Evolutionary conservation across 2,888 invertebrate genomes (phyloP).

Genomic region (Malachius bipustulatus): DNA sequence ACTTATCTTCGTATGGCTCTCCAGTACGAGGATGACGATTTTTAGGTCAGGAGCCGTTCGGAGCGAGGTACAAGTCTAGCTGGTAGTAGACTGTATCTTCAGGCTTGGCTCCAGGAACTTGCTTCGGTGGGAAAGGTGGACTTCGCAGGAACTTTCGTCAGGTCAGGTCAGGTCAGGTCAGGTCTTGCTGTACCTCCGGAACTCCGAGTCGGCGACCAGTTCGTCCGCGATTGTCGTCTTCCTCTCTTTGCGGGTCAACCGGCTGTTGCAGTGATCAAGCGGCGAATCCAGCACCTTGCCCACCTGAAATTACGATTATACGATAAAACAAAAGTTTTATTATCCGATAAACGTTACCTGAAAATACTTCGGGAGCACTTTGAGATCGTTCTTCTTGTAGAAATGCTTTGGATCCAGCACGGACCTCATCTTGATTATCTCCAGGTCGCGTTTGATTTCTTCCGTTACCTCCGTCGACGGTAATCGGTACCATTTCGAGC

Average conservation of each 20-base stretch:
- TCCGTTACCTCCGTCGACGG: conserved; percentile 82
- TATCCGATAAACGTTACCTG: too few relatives aligned
- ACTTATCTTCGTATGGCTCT: too few relatives aligned
- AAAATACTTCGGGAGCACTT: conserved; percentile 84
- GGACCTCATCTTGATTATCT: conserved; percentile 85
- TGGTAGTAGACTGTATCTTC: conserved; percentile 54
- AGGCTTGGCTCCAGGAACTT: conserved; percentile 68
- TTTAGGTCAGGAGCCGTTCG: too few relatives aligned
- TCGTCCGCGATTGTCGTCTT: conserved; percentile 90
- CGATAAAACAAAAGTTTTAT: too few relatives aligned
- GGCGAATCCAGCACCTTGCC: conserved; percentile 75
- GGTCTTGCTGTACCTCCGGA: conserved; percentile 69
- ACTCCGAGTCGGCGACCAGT: conserved; percentile 76
- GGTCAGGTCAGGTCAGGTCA: too few relatives aligned
- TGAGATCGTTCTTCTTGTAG: conserved; percentile 85
- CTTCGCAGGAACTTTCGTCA: too few relatives aligned
- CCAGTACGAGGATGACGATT: too few relatives aligned
- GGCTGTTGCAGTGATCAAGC: conserved; percentile 73
- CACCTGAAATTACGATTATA: too few relatives aligned
- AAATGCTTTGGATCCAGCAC: conserved; percentile 85
- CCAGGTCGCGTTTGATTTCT: conserved; percentile 76
- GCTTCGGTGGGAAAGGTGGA: too few relatives aligned
- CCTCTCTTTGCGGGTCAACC: conserved; percentile 74
- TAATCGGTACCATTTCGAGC: conserved; percentile 80
- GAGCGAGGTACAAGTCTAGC: conserved; percentile 57